Percentiles rank a stretch among this genome's conserved stretches.
Conservation (phyloP, 2,888 invertebrate species). For the Scaptodrosophila latifasciaeformis region DNA sequence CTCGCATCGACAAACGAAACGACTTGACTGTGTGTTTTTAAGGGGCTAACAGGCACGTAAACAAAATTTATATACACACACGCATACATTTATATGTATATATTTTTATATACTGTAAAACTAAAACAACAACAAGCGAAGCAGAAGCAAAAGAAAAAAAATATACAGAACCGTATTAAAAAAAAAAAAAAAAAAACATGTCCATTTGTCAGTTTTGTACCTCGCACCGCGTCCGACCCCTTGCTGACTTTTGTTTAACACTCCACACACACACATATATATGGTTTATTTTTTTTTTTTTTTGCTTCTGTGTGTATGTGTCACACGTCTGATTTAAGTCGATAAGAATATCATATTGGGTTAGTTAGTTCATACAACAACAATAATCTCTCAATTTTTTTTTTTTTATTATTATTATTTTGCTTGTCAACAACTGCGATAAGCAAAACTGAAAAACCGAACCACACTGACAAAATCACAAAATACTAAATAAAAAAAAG, state of each 20-base stretch:
- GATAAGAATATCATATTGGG: conserved; percentile 66
- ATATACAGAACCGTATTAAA: not conserved
- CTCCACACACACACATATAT: conserved; percentile 7
- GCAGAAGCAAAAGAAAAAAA: conserved; percentile 26
- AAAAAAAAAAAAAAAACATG: not conserved
- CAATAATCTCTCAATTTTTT: conserved; percentile 38
- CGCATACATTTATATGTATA: conserved; percentile 14
- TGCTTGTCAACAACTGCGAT: conserved; percentile 45
- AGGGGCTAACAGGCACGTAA: conserved; percentile 17
- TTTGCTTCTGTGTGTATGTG: conserved; percentile 15
- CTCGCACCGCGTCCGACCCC: conserved; percentile 31
- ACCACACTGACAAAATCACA: not conserved
- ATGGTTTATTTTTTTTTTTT: not conserved
- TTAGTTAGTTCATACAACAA: conserved; percentile 64
- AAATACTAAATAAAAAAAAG: conserved; percentile 10
- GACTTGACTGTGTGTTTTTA: not conserved
- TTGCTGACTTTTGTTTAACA: conserved; percentile 45
- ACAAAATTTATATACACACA: conserved; percentile 24
- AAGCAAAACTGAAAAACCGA: conserved; percentile 32
- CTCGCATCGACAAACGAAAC: not conserved
- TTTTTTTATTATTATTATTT: conserved; percentile 8
- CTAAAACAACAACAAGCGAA: conserved; percentile 25
- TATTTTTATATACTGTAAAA: too few relatives aligned
- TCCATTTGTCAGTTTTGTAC: conserved; percentile 4
- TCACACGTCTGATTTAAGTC: conserved; percentile 63